Evolutionary conservation across 2,797 vertebrate genomes (phyloP).

Genomic region (Euthynnus affinis): DNA sequence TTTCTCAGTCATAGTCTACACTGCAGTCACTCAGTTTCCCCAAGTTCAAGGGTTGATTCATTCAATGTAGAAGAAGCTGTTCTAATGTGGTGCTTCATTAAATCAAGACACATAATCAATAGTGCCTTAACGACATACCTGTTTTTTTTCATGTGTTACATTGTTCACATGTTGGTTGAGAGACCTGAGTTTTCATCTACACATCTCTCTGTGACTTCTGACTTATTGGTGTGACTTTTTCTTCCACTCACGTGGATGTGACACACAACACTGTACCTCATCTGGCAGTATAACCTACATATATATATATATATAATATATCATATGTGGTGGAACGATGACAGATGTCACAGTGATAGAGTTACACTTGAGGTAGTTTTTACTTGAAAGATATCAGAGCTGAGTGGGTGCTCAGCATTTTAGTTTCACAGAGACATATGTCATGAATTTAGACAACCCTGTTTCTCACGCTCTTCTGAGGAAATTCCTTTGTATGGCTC

Average conservation of each 20-base stretch:
- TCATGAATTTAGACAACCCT: not conserved
- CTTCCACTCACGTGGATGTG: not conserved
- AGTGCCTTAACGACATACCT: not conserved
- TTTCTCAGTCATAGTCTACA: slow-evolving; percentile 69
- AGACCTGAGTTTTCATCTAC: slow-evolving; percentile 10
- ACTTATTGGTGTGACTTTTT: slow-evolving; percentile 8
- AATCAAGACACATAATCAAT: slow-evolving; percentile 30
- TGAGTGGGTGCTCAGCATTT: slow-evolving; percentile 7
- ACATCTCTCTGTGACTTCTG: slow-evolving; percentile 3
- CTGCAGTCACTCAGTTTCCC: slow-evolving; percentile 43
- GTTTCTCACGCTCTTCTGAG: slow-evolving; percentile 44
- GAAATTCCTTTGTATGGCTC: slow-evolving; percentile 66
- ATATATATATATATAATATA: too few species aligned
- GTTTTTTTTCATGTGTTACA: not conserved
- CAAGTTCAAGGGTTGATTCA: slow-evolving; percentile 70
- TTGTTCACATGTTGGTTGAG: slow-evolving; percentile 20
- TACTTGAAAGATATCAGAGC: slow-evolving; percentile 32
- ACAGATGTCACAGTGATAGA: slow-evolving; percentile 31
- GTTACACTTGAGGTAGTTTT: slow-evolving; percentile 41
- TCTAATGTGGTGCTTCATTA: slow-evolving; percentile 17
- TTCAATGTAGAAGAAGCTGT: slow-evolving; percentile 74
- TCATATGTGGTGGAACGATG: slow-evolving; percentile 4
- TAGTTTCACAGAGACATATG: slow-evolving; percentile 1
- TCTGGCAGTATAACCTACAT: slow-evolving; percentile 14
- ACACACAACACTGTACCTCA: not conserved